Evolutionary conservation across 2,888 invertebrate genomes (phyloP), one percentile per base, ranked within the genome.

Genomic region (Teleiodes luculella): DNA sequence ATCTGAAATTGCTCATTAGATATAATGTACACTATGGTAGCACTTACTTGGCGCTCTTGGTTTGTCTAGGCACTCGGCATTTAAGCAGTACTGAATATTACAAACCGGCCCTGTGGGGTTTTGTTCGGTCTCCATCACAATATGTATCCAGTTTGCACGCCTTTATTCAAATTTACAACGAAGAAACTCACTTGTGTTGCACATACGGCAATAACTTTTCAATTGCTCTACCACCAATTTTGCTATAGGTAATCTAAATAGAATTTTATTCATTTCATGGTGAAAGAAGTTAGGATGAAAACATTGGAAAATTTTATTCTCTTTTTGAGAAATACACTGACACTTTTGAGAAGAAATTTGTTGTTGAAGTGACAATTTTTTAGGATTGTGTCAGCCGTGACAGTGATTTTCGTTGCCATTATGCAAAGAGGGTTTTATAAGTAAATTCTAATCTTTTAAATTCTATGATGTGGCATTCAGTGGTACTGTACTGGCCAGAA

Each of bases 181-280:
- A 28, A 43, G 24, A 55, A 63, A 76, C 77, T 76, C 73, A 76
- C 76, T 58, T 74, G 59, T 60, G 50, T 46, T 56, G 52, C 33
- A 39, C 24, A 61, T 53, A 52, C 66, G 61, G 62, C 63, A 58
- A 57, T 66, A 70, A 63, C 64, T 72, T 60, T 65, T 60, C 8
- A 68, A 57, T 65, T 68, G 69, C 61, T 63, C 31, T 46, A 68
- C 57, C 46, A 64, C 58, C 59, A 57, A 60, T 58, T 63, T 65
- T 45, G 55, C 53, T 58, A 63, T 52, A 51, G 66, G 60, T 56
- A 69, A 71, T 31, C 67, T 64, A 8, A 16, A 16, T 13, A 56
- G 16, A 68, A 71, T 72, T 72, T 59, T 73, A 71, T 65, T 69
- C 79, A 79, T 79, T 71, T 79, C 78, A 78, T 78, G 68, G 36